These are phyloP conservation scores for Wiebesia pumilae DNA, from an alignment of 1,140 invertebrate genomes.

Conservation along the genomic window DNA sequence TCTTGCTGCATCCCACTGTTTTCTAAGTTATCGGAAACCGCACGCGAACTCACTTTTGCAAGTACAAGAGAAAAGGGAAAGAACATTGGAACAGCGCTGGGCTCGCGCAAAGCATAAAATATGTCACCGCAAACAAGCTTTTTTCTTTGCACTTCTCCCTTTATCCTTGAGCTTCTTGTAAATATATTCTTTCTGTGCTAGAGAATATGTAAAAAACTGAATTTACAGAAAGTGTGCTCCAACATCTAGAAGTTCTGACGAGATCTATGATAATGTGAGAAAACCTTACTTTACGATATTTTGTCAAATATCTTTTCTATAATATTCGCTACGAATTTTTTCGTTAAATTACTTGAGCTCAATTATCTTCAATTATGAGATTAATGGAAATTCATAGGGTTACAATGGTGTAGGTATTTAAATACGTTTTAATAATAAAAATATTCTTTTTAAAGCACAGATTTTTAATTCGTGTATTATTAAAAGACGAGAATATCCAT, in stretches of 20 bases:
- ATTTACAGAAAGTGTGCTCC: neutral
- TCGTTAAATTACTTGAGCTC: too few species aligned
- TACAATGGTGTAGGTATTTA: too few species aligned
- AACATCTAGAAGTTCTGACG: neutral
- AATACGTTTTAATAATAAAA: too few species aligned
- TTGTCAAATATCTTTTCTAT: neutral
- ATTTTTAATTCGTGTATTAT: too few species aligned
- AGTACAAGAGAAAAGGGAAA: neutral
- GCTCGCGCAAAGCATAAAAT: neutral
- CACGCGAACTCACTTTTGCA: neutral
- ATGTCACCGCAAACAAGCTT: neutral
- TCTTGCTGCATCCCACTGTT: neutral
- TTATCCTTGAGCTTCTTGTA: neutral
- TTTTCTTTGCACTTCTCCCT: neutral
- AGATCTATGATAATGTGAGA: neutral
- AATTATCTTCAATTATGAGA: too few species aligned
- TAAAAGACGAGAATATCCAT: too few species aligned
- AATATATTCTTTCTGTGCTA: neutral
- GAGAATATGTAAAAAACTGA: neutral
- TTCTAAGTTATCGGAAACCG: conserved; percentile 46
- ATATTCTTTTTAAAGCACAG: too few species aligned
- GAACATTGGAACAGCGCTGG: neutral
- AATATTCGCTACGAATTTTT: too few species aligned
- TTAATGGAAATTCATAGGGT: too few species aligned
- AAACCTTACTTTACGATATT: neutral